A percentile compares a stretch with the other conserved stretches of the same genome.
These are phyloP conservation scores for Rhea pennata DNA, from an alignment of 2,113 vertebrate species.

Conservation along the genomic window DNA sequence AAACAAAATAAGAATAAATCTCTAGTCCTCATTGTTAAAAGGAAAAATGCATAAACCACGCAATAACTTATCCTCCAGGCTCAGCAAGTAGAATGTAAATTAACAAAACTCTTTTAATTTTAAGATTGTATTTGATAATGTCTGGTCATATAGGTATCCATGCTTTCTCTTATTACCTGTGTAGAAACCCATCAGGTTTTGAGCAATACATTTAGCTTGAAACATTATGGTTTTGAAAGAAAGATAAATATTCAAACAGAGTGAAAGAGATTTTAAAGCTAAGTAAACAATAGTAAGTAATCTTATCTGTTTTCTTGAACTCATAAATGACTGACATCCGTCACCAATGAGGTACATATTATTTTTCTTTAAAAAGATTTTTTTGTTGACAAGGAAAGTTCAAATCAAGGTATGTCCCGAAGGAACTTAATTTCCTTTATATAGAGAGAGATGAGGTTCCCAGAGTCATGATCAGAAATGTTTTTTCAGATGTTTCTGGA, in stretches of 20 bases:
- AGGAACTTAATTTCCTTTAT: not conserved
- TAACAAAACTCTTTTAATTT: not conserved
- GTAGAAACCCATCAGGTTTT: not conserved
- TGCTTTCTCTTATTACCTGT: not conserved
- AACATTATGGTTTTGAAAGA: not conserved
- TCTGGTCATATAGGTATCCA: not conserved
- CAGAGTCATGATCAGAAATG: not conserved
- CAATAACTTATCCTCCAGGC: not conserved
- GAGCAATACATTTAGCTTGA: not conserved
- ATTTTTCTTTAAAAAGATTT: not conserved
- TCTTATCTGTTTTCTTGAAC: not conserved
- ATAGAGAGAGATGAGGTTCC: not conserved
- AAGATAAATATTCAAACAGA: not conserved
- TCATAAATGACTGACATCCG: not conserved
- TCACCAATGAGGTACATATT: not conserved
- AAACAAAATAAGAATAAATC: not conserved
- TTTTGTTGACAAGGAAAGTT: not conserved
- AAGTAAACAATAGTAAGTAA: not conserved
- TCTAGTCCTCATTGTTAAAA: not conserved
- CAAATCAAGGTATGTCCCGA: not conserved
- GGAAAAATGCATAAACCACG: not conserved
- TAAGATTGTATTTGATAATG: not conserved
- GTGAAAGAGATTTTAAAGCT: not conserved
- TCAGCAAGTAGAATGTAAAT: not conserved
- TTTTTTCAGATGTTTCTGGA: not conserved